Evolutionary conservation across 2,888 invertebrate species (phyloP), one percentile per base, ranked within the genome.

Genomic region (Aphodius granarius): DNA sequence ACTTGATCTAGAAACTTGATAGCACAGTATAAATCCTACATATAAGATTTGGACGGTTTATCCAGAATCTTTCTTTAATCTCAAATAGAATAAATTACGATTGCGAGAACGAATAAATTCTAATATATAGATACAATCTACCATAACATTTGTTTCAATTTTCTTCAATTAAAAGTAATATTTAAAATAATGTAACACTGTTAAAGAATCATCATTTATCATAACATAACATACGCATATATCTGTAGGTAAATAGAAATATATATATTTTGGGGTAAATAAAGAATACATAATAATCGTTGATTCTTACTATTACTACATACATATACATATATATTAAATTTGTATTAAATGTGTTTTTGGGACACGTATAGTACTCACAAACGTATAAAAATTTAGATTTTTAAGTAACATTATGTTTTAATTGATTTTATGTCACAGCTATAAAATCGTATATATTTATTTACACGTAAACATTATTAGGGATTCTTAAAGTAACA

Each of bases 361-460:
- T 20, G 19, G n/a, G 68, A 68, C 19, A 20, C 20, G 22, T 68
- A 21, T 68, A 65, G 22, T 68, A 20, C 43, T 43, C 43, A 43
- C 43, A 43, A 43, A 43, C 43, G 43, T 43, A 43, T 43, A 43
- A 43, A 43, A 43, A 43, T 43, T 43, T 43, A 43, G 6, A 43
- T 43, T 43, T n/a, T 68, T 68, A 20, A 68, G 22, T 68, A 68
- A 20, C 21, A 20, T 68, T 68, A 68, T 6, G 16, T 18, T n/a
- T 79, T 83, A 83, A 84, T 83, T 84, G 82, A 83, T 83, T 83
- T 83, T 80, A 82, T 81, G 81, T 84, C 84, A 84, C 85, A 85
- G 84, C 84, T 85, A 84, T 82, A 83, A 83, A 83, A 77, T 75
- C 74, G 76, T 77, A 75, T 75, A 74, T 76, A 66, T 68, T 13